Evolutionary conservation across 2,888 invertebrate species (phyloP).

Genomic region (Phania funesta): DNA sequence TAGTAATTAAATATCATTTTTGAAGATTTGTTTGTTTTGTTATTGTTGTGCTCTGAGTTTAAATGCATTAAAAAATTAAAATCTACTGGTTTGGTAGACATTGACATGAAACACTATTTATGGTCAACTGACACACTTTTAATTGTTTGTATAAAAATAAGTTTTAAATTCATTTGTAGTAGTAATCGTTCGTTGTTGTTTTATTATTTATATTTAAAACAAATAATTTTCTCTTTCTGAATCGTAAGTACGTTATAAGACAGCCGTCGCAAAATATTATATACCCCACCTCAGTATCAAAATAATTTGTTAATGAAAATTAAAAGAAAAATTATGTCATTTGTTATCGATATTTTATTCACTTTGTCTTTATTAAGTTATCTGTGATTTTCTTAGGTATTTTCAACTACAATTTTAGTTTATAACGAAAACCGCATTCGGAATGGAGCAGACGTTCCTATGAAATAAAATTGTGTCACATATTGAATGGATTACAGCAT

Average conservation of each 20-base stretch:
- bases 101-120: slow-evolving; percentile 53
- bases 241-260: background rate
- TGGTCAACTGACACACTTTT: slow-evolving; percentile 58
- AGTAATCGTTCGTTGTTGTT: slow-evolving; percentile 18
- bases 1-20: background rate
- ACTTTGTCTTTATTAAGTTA: no score
- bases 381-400: no score
- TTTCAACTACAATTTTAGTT: no score
- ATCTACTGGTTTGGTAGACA: slow-evolving; percentile 40
- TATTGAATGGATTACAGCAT: no score
- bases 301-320: no score
- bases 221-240: background rate
- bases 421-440: no score
- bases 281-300: no score
- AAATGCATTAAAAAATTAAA: background rate
- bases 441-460: no score
- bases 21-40: background rate
- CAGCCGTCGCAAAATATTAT: background rate
- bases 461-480: no score
- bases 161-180: background rate
- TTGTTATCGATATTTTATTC: no score
- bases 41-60: background rate
- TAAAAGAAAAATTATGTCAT: no score
- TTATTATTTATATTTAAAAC: no score
- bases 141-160: slow-evolving; percentile 18